A percentile compares a stretch with the other conserved stretches of the same genome.
phyloP scores from a whole-genome alignment of 2,888 invertebrate species.

The Nemoura dubitans region DNA sequence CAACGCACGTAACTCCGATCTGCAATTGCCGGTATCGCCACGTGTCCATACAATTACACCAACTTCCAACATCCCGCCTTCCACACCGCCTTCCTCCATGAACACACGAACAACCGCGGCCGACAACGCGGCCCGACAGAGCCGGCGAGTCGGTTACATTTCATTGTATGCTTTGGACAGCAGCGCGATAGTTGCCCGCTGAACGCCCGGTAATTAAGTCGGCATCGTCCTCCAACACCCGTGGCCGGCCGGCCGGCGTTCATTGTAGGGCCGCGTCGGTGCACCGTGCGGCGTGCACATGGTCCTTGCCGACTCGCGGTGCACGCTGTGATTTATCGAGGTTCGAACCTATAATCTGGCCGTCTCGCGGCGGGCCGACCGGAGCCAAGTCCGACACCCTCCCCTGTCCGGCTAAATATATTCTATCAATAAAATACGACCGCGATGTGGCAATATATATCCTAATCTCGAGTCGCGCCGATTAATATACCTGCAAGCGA shows the following conservation, averaged over 20 bases:
- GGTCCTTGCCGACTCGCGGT: no score
- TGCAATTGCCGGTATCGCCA: no score
- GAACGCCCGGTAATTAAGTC: not conserved
- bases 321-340: no score
- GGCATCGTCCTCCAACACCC: not conserved
- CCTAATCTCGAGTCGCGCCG: not conserved
- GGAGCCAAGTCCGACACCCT: not conserved
- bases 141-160: not conserved
- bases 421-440: not conserved
- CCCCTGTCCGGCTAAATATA: not conserved
- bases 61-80: no score
- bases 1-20: no score
- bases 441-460: not conserved
- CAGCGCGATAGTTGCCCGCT: not conserved
- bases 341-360: no score
- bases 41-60: no score
- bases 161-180: constrained; percentile 7
- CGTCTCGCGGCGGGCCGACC: not conserved
- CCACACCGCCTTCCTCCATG: no score
- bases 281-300: no score
- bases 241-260: no score
- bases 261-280: not conserved
- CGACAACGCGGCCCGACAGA: not conserved
- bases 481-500: not conserved
- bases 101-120: no score